phyloP scores from a whole-genome alignment of 2,113 vertebrate species.

The Progne subis region DNA sequence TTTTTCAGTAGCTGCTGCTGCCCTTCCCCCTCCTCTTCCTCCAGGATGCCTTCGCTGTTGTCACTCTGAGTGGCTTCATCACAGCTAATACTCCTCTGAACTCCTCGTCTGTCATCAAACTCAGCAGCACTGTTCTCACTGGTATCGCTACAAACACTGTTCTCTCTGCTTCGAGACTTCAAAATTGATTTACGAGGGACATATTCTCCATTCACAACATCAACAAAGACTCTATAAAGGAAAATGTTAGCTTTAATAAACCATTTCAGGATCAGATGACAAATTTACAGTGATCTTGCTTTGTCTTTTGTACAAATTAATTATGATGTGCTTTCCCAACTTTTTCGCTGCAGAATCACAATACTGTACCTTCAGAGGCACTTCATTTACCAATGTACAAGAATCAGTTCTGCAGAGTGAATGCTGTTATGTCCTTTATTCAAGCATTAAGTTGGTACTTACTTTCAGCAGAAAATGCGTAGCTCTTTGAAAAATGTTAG shows the following conservation, averaged over 20 bases:
- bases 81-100: slow-evolving; percentile 77
- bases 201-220: slow-evolving; percentile 92
- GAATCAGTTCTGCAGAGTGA: not conserved
- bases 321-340: slow-evolving; percentile 46
- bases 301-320: slow-evolving; percentile 60
- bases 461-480: not conserved
- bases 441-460: not conserved
- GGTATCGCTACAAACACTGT: slow-evolving; percentile 96
- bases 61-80: slow-evolving; percentile 82
- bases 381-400: slow-evolving; percentile 24
- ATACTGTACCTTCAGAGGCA: slow-evolving; percentile 25
- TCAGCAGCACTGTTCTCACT: slow-evolving; percentile 84
- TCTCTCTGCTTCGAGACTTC: slow-evolving; percentile 96
- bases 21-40: slow-evolving; percentile 78
- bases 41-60: slow-evolving; percentile 79
- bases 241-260: slow-evolving; percentile 56
- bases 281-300: slow-evolving; percentile 48
- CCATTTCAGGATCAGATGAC: slow-evolving; percentile 52
- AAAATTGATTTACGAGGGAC: slow-evolving; percentile 93
- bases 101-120: slow-evolving; percentile 84
- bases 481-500: not conserved
- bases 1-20: slow-evolving; percentile 73
- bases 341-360: slow-evolving; percentile 2
- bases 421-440: not conserved
- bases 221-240: slow-evolving; percentile 89